These are phyloP conservation scores for Parnassius mnemosyne DNA, from an alignment of 2,888 invertebrate species.

Conservation along the genomic window DNA sequence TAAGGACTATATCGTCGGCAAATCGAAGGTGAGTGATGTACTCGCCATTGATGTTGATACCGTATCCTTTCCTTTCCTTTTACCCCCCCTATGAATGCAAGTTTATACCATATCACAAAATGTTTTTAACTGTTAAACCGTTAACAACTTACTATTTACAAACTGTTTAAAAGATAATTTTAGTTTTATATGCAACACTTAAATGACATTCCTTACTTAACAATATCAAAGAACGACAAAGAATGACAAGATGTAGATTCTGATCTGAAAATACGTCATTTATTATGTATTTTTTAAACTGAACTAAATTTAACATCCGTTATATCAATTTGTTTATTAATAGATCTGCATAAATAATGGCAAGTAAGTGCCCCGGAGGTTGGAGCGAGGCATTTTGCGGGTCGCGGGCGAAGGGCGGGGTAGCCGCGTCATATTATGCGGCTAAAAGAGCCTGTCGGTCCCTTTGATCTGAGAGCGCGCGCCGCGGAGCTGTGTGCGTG, in stretches of 20 bases:
- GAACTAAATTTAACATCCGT: constrained; percentile 52
- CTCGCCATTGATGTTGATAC: too few relatives aligned
- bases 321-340: constrained; percentile 78
- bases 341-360: constrained; percentile 78
- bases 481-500: constrained; percentile 43
- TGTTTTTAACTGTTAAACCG: too few relatives aligned
- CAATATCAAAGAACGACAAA: too few relatives aligned
- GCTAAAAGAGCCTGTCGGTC: constrained; percentile 80
- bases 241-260: background rate
- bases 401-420: constrained; percentile 63
- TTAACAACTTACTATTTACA: too few relatives aligned
- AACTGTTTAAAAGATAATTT: too few relatives aligned
- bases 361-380: constrained; percentile 72
- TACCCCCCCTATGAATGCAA: too few relatives aligned
- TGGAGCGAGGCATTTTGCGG: constrained; percentile 65
- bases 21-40: too few relatives aligned
- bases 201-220: too few relatives aligned
- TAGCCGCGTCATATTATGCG: constrained; percentile 79
- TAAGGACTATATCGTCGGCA: too few relatives aligned
- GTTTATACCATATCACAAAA: too few relatives aligned
- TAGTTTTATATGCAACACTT: too few relatives aligned
- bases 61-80: too few relatives aligned
- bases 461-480: constrained; percentile 73
- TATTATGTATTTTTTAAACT: constrained; percentile 24
- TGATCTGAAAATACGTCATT: constrained; percentile 1